These are phyloP conservation scores for Hyles euphorbiae DNA, from an alignment of 1,140 invertebrate genomes.

Conservation along the genomic window DNA sequence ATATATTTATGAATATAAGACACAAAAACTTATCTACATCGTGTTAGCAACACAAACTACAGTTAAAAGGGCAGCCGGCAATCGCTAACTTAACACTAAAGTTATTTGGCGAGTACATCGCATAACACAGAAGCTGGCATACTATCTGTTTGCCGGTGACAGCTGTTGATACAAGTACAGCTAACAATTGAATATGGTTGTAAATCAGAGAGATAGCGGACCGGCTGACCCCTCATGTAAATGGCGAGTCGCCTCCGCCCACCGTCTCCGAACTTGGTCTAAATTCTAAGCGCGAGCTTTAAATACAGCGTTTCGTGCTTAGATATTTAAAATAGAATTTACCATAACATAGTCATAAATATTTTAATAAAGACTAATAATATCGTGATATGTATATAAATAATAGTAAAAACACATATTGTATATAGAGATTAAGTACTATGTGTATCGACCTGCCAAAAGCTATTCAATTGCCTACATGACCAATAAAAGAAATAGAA, in stretches of 20 bases:
- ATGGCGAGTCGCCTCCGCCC: constrained; percentile 39
- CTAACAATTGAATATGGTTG: constrained; percentile 67
- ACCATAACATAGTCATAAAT: background rate
- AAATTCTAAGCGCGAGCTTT: constrained; percentile 30
- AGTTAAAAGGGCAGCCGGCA: too few relatives aligned
- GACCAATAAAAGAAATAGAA: too few relatives aligned
- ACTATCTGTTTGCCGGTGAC: constrained; percentile 46
- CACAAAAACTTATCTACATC: too few relatives aligned
- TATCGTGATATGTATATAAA: too few relatives aligned
- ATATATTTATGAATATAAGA: too few relatives aligned
- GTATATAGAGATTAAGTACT: too few relatives aligned
- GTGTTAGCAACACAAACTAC: too few relatives aligned
- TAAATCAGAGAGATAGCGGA: constrained; percentile 65
- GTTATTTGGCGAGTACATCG: background rate
- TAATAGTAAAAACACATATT: too few relatives aligned
- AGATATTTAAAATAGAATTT: too few relatives aligned
- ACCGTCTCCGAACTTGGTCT: constrained; percentile 30
- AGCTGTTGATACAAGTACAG: constrained; percentile 62
- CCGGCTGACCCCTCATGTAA: constrained; percentile 61
- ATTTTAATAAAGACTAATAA: background rate
- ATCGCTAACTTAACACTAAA: background rate
- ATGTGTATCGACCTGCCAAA: too few relatives aligned
- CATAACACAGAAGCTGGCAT: constrained; percentile 6
- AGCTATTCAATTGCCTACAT: too few relatives aligned
- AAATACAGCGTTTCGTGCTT: background rate